Percentiles rank a stretch among this genome's conserved stretches.
These are phyloP conservation scores for Pteropus alecto DNA, from an alignment of 2,113 vertebrate species.

Conservation along the genomic window DNA sequence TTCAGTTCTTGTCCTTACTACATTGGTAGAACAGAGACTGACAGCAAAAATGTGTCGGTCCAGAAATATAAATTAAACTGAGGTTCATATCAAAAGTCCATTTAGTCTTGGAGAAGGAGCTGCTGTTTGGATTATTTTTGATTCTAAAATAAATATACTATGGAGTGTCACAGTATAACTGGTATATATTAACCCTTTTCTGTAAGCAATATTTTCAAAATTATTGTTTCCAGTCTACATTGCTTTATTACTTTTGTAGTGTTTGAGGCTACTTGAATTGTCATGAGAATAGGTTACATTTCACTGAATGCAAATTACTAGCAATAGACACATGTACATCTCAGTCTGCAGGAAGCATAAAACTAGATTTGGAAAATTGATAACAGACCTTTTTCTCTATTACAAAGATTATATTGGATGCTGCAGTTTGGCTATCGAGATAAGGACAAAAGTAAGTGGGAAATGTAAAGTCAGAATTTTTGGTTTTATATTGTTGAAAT, in stretches of 20 bases:
- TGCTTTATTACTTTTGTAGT: background rate
- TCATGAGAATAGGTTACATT: background rate
- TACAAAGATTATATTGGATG: background rate
- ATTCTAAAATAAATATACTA: conserved; percentile 71
- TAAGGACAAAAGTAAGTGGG: background rate
- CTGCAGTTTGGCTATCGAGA: background rate
- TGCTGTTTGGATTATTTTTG: conserved; percentile 81
- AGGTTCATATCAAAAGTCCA: conserved; percentile 83
- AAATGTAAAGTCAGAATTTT: background rate
- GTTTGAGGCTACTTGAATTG: background rate
- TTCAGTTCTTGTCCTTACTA: conserved; percentile 84
- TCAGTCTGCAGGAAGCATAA: conserved; percentile 3
- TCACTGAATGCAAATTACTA: conserved; percentile 25
- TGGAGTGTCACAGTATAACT: background rate
- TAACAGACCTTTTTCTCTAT: background rate
- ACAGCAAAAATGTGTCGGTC: conserved; percentile 82
- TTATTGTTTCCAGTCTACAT: background rate
- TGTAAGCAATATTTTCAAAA: background rate
- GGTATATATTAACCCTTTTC: conserved; percentile 42
- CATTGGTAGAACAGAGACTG: conserved; percentile 79
- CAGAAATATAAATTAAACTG: conserved; percentile 85
- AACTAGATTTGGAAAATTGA: conserved; percentile 44
- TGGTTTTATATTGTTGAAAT: background rate
- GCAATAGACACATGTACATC: background rate
- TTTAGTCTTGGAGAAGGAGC: conserved; percentile 79